Evolutionary conservation across 2,113 vertebrate species (phyloP).

Genomic region (Puma concolor): DNA sequence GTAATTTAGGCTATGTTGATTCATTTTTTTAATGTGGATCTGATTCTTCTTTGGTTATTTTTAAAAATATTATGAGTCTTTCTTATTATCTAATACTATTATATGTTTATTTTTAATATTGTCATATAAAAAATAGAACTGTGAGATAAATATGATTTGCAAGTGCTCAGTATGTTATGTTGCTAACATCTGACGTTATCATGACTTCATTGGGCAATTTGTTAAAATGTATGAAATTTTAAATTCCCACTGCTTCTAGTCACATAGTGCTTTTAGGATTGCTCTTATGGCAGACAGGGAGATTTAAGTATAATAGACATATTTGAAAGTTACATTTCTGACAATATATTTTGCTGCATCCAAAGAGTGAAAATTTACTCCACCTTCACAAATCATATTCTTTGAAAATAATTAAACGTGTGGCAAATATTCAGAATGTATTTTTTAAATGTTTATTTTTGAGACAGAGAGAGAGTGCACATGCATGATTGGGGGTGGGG

Average conservation of each 20-base stretch:
- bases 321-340: not conserved
- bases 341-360: not conserved
- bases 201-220: not conserved
- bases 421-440: not conserved
- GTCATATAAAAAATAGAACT: not conserved
- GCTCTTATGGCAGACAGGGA: not conserved
- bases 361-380: not conserved
- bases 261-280: not conserved
- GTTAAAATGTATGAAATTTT: conserved; percentile 4
- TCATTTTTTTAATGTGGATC: not conserved
- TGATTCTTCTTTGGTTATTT: not conserved
- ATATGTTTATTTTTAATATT: not conserved
- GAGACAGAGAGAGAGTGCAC: no score
- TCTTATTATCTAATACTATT: not conserved
- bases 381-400: not conserved
- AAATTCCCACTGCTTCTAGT: not conserved
- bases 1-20: not conserved
- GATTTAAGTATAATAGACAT: not conserved
- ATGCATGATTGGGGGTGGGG: no score
- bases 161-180: not conserved
- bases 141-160: not conserved
- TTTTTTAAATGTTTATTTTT: not conserved
- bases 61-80: not conserved
- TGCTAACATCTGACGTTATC: not conserved
- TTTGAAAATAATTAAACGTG: not conserved